phyloP scores from a whole-genome alignment of 2,797 vertebrate genomes.

The Rhinichthys osculus region DNA sequence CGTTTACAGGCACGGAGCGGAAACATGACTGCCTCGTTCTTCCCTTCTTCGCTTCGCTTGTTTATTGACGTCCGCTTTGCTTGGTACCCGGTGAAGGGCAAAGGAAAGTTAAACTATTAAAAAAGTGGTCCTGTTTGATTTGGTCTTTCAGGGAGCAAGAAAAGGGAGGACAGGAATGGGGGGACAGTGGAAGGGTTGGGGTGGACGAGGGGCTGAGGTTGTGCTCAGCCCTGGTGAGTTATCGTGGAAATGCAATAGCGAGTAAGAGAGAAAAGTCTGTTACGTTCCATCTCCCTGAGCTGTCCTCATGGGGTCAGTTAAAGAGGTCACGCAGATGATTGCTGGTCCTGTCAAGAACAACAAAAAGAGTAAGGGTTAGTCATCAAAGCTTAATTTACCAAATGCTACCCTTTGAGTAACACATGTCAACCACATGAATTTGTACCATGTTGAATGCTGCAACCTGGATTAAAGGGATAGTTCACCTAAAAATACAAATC shows the following conservation, averaged over 20 bases:
- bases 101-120: slow-evolving; percentile 27
- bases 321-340: slow-evolving; percentile 26
- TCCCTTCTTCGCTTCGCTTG: slow-evolving; percentile 49
- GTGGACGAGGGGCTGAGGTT: slow-evolving; percentile 53
- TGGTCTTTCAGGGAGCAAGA: slow-evolving; percentile 25
- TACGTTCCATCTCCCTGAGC: slow-evolving; percentile 81
- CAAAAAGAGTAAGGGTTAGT: slow-evolving; percentile 48
- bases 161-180: slow-evolving; percentile 28
- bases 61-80: slow-evolving; percentile 29
- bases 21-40: slow-evolving; percentile 65
- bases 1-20: slow-evolving; percentile 60
- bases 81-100: slow-evolving; percentile 12
- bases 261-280: slow-evolving; percentile 74
- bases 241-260: slow-evolving; percentile 46
- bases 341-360: slow-evolving; percentile 64
- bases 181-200: slow-evolving; percentile 28
- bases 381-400: neutral
- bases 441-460: neutral
- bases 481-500: neutral
- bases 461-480: neutral
- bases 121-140: slow-evolving; percentile 23
- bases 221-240: slow-evolving; percentile 61
- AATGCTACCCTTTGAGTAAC: neutral
- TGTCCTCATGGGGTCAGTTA: slow-evolving; percentile 60
- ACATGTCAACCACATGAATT: neutral